These are phyloP conservation scores for Lepidocolaptes lacrymiger DNA, from an alignment of 2,797 vertebrate species.

Conservation along the genomic window DNA sequence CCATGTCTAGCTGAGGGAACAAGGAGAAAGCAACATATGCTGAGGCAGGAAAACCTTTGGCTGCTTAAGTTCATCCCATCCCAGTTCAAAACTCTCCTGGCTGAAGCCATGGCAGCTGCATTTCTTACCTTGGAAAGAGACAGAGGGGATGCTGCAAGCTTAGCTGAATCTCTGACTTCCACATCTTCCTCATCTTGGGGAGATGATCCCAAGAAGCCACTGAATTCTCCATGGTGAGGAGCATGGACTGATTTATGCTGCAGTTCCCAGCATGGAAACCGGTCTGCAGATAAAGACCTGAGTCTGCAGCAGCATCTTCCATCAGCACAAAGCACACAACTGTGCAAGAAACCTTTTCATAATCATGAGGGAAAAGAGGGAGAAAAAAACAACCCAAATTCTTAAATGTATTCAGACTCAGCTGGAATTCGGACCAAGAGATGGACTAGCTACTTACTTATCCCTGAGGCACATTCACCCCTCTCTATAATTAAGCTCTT, in stretches of 20 bases:
- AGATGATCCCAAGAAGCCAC: background rate
- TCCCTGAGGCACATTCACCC: conserved; percentile 71
- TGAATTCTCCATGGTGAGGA: background rate
- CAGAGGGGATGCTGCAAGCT: background rate
- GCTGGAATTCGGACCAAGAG: conserved; percentile 72
- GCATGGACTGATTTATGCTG: background rate
- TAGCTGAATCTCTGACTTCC: background rate
- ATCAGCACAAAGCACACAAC: background rate
- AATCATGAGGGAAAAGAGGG: background rate
- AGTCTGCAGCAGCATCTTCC: background rate
- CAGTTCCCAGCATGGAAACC: background rate
- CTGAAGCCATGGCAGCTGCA: background rate
- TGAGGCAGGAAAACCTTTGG: background rate
- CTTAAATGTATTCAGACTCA: conserved; percentile 69
- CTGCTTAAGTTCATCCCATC: background rate
- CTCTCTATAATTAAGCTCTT: conserved; percentile 77
- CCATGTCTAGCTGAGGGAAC: background rate
- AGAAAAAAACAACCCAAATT: conserved; percentile 6
- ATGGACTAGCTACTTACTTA: conserved; percentile 75
- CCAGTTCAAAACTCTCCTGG: background rate
- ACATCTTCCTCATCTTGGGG: background rate
- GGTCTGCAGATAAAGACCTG: background rate
- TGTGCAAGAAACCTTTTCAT: background rate
- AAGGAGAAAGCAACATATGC: background rate
- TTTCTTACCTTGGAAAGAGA: background rate